A percentile compares a stretch with the other conserved stretches of the same genome.
Conservation (phyloP, 2,113 vertebrate genomes). For the Lepus timidus region DNA sequence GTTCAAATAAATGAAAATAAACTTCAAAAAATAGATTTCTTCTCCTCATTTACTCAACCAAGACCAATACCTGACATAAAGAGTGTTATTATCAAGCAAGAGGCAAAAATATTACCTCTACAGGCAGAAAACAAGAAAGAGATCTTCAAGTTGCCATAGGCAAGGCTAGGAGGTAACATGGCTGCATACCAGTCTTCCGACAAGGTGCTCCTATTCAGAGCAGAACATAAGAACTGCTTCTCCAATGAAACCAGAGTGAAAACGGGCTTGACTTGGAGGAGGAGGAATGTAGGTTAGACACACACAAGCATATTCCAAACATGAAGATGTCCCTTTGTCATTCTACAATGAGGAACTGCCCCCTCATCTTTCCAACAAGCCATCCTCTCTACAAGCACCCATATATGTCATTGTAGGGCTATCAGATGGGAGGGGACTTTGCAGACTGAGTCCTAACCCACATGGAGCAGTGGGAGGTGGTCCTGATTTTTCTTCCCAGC, state of each 20-base stretch:
- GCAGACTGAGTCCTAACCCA: not conserved
- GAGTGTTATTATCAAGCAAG: not conserved
- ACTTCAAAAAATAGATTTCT: not conserved
- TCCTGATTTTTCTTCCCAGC: not conserved
- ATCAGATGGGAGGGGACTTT: not conserved
- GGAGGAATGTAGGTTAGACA: not conserved
- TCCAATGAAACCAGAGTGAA: not conserved
- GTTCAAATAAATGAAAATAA: too few relatives aligned
- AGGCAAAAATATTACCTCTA: not conserved
- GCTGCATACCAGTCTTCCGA: not conserved
- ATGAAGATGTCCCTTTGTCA: not conserved
- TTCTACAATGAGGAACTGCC: too few relatives aligned
- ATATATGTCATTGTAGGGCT: not conserved
- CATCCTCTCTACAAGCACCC: not conserved
- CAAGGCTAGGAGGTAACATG: accelerated
- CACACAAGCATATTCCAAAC: not conserved
- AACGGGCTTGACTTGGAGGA: not conserved
- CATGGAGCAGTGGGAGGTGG: too few relatives aligned
- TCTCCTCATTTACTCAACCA: not conserved
- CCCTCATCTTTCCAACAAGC: not conserved
- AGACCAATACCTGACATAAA: not conserved
- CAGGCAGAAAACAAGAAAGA: not conserved
- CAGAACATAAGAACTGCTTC: too few relatives aligned
- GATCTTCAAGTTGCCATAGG: accelerated
- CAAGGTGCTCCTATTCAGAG: not conserved